Evolutionary conservation across 2,113 vertebrate genomes (phyloP).

Genomic region (Toxotes jaculatrix): DNA sequence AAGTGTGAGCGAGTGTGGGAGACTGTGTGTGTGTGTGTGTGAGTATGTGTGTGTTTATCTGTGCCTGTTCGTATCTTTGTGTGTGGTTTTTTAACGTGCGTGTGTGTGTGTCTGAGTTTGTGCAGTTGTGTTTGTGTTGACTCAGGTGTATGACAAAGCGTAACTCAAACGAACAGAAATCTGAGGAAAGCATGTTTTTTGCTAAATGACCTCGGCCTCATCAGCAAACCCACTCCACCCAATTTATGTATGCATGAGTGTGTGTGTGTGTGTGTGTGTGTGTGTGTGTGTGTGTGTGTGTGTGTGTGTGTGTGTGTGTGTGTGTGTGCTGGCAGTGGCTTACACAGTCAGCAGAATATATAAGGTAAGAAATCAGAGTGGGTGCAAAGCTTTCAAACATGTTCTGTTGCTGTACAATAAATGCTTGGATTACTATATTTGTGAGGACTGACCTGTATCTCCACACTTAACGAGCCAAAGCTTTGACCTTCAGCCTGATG

Average conservation of each 20-base stretch:
- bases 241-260: slow-evolving; percentile 4
- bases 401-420: not conserved
- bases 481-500: not conserved
- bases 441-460: not conserved
- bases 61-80: not conserved
- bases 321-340: not conserved
- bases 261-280: slow-evolving; percentile 10
- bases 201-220: slow-evolving; percentile 22
- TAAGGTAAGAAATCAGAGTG: slow-evolving; percentile 10
- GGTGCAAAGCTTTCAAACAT: not conserved
- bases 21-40: not conserved
- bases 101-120: not conserved
- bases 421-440: not conserved
- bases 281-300: not conserved
- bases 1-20: slow-evolving; percentile 22
- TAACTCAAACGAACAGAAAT: slow-evolving; percentile 11
- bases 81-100: not conserved
- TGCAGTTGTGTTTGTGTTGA: not conserved
- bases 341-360: not conserved
- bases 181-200: slow-evolving; percentile 22
- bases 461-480: not conserved
- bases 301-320: not conserved
- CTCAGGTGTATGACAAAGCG: not conserved
- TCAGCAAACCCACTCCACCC: slow-evolving; percentile 19
- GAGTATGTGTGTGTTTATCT: not conserved